Conservation (phyloP, 2,797 vertebrate genomes). For the Centroberyx gerrardi region DNA sequence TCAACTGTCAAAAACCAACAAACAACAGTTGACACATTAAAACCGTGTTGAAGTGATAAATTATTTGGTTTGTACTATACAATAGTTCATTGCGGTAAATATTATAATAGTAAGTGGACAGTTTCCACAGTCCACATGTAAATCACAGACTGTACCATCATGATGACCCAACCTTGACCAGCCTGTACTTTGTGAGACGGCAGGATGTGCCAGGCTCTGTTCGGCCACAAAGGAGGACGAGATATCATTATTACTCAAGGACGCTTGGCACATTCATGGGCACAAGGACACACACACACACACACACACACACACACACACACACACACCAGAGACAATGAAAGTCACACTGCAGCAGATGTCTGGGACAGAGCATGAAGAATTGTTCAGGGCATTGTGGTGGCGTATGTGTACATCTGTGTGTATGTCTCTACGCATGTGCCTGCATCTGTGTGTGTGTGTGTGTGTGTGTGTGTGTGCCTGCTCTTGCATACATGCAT, state of each 20-base stretch:
- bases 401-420: conserved; percentile 1
- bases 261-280: background rate
- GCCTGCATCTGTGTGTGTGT: background rate
- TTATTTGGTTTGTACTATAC: too few relatives aligned
- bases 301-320: conserved; percentile 15
- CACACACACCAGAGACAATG: background rate
- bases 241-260: background rate
- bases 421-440: background rate
- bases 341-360: conserved; percentile 15
- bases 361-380: background rate
- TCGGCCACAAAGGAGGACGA: background rate
- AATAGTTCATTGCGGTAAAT: too few relatives aligned
- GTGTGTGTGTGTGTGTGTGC: conserved; percentile 17
- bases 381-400: background rate
- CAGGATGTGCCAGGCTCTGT: too few relatives aligned
- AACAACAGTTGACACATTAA: background rate
- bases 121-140: too few relatives aligned
- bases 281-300: background rate
- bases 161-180: background rate
- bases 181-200: too few relatives aligned
- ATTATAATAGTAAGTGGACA: too few relatives aligned
- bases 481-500: conserved; percentile 41
- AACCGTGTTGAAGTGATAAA: too few relatives aligned
- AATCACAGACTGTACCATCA: background rate
- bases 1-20: conserved; percentile 18